Evolutionary conservation across 2,113 vertebrate species (phyloP), one percentile per base, ranked within the genome.

Genomic region (Sphyrna mokarran): DNA sequence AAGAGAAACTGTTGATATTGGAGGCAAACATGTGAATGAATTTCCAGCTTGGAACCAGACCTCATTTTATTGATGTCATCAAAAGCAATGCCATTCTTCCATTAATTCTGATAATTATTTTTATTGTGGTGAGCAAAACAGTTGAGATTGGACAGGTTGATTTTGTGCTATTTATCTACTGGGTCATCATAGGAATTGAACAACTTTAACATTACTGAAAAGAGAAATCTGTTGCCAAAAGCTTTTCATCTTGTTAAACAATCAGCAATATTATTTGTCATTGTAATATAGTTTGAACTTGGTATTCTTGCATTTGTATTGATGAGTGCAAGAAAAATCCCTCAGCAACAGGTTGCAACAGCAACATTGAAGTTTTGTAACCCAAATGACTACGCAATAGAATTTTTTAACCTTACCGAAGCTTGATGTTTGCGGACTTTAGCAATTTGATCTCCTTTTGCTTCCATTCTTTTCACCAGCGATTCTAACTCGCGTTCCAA

Each of bases 391-490:
- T 76, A 33, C 10, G 48, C 48, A 54, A 33, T 37, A 80, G 33
- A 83, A 13, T 58, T 14, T 5, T 89, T 93, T 26, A 95, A 20
- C 29, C 95, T 96, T 95, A 99, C 99, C 98, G 98, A 98, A 68
- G 97, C 96, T 96, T 98, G 98, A 96, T 99, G 98, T 95, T 97
- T 98, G 95, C 97, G 97, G 37, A 99, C 98, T 97, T 99, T 98
- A 96, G 97, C 98, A 96, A 99, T 99, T 96, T 99, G 99, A 40
- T 98, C 98, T 96, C 98, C 98, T 96, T 99, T 99, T 78, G 98
- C 98, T 97, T 99, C 99, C 98, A 99, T 99, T 96, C 97, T 99
- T 96, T 97, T 97, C 95, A 99, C 97, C 85, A 99, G 96, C 1
- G 95, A 96, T 96, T 99, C 98, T 89, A 98, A 97, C 58, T 99